Percentiles rank a stretch among this genome's conserved stretches.
These are phyloP conservation scores for Brachyhypopomus gauderio DNA, from an alignment of 2,113 vertebrate species.

Conservation along the genomic window DNA sequence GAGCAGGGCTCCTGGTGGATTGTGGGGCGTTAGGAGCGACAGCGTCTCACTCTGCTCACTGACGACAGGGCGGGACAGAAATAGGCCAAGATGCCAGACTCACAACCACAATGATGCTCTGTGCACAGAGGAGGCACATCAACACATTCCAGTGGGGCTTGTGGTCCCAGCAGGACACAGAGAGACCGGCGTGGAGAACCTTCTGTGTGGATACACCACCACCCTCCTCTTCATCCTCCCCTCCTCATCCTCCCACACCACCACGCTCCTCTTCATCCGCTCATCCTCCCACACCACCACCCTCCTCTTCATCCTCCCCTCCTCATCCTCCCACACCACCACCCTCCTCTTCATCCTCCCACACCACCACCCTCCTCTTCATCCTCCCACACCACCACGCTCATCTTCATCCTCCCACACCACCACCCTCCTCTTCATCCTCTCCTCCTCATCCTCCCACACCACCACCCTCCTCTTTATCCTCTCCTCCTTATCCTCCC, in stretches of 20 bases:
- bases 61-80: conserved; percentile 1
- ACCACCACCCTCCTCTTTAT: too few relatives aligned
- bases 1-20: conserved; percentile 22
- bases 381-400: too few relatives aligned
- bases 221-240: conserved; percentile 49
- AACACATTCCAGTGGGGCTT: conserved; percentile 13
- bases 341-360: too few relatives aligned
- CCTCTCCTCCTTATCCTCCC: too few relatives aligned
- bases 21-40: conserved; percentile 37
- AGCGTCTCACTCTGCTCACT: conserved; percentile 45
- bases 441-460: too few relatives aligned
- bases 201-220: conserved; percentile 51
- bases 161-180: conserved; percentile 19
- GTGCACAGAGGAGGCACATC: neutral
- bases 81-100: conserved; percentile 8
- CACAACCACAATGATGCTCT: conserved; percentile 19
- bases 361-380: too few relatives aligned
- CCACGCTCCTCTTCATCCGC: too few relatives aligned
- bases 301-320: neutral
- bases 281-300: too few relatives aligned
- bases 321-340: too few relatives aligned
- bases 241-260: neutral
- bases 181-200: conserved; percentile 5
- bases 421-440: too few relatives aligned
- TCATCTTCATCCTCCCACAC: too few relatives aligned